Base-by-base conservation (phyloP, 2,888 invertebrate species). In the Rhaphigaster nebulosa region DNA sequence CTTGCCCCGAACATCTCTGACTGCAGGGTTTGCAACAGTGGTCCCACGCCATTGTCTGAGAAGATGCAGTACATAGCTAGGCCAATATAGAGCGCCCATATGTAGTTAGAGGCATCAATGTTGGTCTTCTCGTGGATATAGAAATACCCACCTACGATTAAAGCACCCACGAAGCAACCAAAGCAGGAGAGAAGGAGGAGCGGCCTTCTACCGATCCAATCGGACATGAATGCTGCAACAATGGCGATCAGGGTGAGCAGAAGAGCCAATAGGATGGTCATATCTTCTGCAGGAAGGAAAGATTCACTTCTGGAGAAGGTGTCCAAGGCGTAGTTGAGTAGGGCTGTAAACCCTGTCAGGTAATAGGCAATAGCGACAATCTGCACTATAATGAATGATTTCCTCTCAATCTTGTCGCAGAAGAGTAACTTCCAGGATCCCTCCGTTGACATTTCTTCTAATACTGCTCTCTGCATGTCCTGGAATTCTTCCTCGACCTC, bases 401-500 rank as follows among this genome's bases (percentile, higher is more conserved):
- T 90, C n/a, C 91, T 88, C 70, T 92, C 92, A 29, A 87, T 60
- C 70, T 87, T 91, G 38, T 92, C 91, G 0, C 90, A 87, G 15
- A 92, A 54, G 4, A 92, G 90, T 38, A 88, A 54, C 29, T 80
- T 89, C 92, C 92, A 92, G n/a, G 90, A 80, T 18, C 90, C 56
- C 26, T 88, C 52, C 18, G 41, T 26, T 26, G 65, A 65, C 29
- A 88, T 89, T 26, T 90, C 88, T 80, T 91, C 90, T 84, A 34
- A 8, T 15, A 91, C 87, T 5, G 54, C 45, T 41, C 41, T 29
- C 29, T 90, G 52, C 50, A 91, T 91, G 4, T 56, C 45, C 23
- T 87, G 54, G 23, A 91, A 80, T 60, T 91, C 91, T 52, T 88
- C 56, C n/a, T 65, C 94, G 8, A 94, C 92, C 50, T 94, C 93